Conservation (phyloP, 2,888 invertebrate species). For the Druceiella hillmani region DNA sequence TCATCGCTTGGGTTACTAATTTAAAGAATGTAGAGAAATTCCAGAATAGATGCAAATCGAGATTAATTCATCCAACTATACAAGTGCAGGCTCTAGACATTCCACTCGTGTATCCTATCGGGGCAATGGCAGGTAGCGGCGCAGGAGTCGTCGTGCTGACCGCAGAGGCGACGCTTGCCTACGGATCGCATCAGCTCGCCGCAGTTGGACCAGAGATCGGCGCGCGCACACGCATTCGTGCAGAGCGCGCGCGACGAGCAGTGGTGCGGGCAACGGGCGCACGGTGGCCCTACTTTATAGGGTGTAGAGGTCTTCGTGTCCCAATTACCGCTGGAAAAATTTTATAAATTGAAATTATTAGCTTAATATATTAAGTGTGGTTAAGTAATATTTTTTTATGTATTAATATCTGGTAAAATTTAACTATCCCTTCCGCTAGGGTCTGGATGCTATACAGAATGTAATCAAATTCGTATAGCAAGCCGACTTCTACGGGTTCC, state of each 20-base stretch:
- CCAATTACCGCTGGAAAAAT: slow-evolving; percentile 61
- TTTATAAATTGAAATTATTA: slow-evolving; percentile 4
- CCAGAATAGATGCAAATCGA: no score
- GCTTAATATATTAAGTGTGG: not conserved
- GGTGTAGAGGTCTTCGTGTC: slow-evolving; percentile 57
- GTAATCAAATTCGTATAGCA: no score
- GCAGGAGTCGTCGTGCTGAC: slow-evolving; percentile 58
- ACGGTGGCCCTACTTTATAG: slow-evolving; percentile 61
- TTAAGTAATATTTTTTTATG: not conserved
- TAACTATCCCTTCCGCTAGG: no score
- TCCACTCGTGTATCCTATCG: slow-evolving; percentile 43
- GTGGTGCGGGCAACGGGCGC: slow-evolving; percentile 57
- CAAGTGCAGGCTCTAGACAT: slow-evolving; percentile 2
- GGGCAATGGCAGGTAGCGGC: slow-evolving; percentile 69
- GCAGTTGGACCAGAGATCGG: slow-evolving; percentile 71
- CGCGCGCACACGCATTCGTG: slow-evolving; percentile 63
- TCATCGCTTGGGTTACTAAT: no score
- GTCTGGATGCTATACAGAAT: no score
- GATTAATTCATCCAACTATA: no score
- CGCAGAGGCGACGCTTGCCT: slow-evolving; percentile 42
- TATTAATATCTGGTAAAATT: no score
- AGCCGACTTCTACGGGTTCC: no score
- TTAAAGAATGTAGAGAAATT: no score
- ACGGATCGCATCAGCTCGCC: slow-evolving; percentile 49
- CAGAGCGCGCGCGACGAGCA: slow-evolving; percentile 65